phyloP scores from a whole-genome alignment of 2,797 vertebrate genomes.

The Numenius phaeopus region DNA sequence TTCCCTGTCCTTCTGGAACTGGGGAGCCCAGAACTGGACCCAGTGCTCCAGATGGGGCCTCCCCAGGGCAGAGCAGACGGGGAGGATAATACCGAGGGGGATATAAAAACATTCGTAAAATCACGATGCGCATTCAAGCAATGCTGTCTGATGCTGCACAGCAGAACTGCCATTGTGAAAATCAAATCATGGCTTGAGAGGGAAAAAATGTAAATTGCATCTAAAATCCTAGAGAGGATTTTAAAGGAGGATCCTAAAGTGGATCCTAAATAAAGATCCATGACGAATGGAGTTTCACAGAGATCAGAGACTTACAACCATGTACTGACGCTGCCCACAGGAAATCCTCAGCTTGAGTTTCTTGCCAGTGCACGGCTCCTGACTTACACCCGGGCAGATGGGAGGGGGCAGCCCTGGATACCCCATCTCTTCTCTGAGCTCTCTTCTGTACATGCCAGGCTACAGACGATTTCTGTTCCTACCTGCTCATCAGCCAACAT shows the following conservation, averaged over 20 bases:
- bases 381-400: too few species aligned
- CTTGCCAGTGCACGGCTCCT: neutral
- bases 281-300: neutral
- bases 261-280: neutral
- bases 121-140: neutral
- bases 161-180: neutral
- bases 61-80: too few species aligned
- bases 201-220: neutral
- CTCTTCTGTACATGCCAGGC: neutral
- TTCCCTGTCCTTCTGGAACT: too few species aligned
- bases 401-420: neutral
- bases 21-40: too few species aligned
- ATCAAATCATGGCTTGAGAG: neutral
- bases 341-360: neutral
- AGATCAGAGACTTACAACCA: neutral
- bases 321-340: rapidly evolving
- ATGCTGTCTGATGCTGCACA: neutral
- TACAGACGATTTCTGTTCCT: neutral
- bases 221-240: neutral
- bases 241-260: neutral
- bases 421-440: neutral
- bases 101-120: neutral
- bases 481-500: neutral
- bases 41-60: too few species aligned
- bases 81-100: neutral